Conservation (phyloP, 2,113 vertebrate species). For the Catharus fuscescens region DNA sequence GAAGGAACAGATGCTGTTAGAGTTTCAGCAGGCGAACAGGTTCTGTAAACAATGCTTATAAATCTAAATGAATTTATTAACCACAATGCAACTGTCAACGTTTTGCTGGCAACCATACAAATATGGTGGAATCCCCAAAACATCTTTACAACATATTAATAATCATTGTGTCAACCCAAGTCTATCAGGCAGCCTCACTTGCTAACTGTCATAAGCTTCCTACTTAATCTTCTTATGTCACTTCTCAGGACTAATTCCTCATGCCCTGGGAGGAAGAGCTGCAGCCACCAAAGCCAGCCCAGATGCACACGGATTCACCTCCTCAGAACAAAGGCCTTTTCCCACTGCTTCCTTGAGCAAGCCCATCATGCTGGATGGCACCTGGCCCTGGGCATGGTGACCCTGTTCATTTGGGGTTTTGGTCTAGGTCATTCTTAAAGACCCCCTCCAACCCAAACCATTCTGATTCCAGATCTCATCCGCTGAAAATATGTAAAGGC, state of each 20-base stretch:
- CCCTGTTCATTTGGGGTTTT: neutral
- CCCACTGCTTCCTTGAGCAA: rapidly evolving
- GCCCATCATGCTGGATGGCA: neutral
- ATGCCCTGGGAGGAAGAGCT: neutral
- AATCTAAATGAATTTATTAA: slow-evolving; percentile 91
- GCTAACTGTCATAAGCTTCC: slow-evolving; percentile 33
- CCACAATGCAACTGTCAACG: slow-evolving; percentile 82
- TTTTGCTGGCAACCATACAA: slow-evolving; percentile 79
- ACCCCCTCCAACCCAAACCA: neutral
- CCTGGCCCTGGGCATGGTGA: neutral
- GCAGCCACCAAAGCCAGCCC: neutral
- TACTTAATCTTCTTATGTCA: slow-evolving; percentile 36
- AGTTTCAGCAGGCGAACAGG: slow-evolving; percentile 88
- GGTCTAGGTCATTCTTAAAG: neutral
- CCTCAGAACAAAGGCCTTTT: neutral
- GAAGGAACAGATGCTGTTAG: slow-evolving; percentile 92
- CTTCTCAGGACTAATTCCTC: neutral
- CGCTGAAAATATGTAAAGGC: neutral
- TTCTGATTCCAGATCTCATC: neutral
- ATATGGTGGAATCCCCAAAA: slow-evolving; percentile 80
- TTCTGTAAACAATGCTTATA: slow-evolving; percentile 98
- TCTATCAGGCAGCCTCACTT: slow-evolving; percentile 49
- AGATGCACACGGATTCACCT: neutral
- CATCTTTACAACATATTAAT: slow-evolving; percentile 73
- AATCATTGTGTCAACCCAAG: slow-evolving; percentile 56